Conservation (phyloP, 2,888 invertebrate genomes). For the Myathropa florea region DNA sequence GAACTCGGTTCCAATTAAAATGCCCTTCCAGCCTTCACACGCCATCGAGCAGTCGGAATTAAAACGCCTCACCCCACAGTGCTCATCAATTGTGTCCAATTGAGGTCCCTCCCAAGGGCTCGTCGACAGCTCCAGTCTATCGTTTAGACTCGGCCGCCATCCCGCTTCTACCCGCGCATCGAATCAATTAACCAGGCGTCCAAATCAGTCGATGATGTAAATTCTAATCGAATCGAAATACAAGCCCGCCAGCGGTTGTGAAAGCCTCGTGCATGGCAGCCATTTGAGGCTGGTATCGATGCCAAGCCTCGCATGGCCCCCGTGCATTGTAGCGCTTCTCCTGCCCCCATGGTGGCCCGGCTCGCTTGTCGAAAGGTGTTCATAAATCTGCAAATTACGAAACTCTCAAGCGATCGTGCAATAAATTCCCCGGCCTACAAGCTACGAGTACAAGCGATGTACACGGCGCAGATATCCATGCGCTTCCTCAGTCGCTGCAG, state of each 20-base stretch:
- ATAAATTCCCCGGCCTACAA: conserved; percentile 39
- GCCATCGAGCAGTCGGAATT: background rate
- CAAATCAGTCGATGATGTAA: conserved; percentile 50
- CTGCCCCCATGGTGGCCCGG: background rate
- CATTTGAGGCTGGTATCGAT: conserved; percentile 16
- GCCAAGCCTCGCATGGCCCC: conserved; percentile 34
- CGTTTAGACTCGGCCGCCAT: no score
- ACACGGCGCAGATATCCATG: background rate
- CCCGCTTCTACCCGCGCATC: no score
- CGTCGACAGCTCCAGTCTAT: background rate
- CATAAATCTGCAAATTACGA: conserved; percentile 53
- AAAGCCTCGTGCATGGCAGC: background rate
- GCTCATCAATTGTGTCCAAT: conserved; percentile 34
- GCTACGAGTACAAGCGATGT: no score
- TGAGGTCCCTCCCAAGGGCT: background rate
- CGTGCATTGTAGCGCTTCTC: background rate
- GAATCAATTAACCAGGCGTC: conserved; percentile 35
- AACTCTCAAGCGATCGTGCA: conserved; percentile 46
- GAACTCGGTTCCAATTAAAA: background rate
- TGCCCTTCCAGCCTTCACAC: background rate
- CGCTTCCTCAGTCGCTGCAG: background rate
- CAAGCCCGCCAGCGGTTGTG: background rate
- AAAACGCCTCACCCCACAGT: background rate
- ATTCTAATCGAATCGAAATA: conserved; percentile 30
- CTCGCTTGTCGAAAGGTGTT: conserved; percentile 40